Percentiles rank a stretch among this genome's conserved stretches.
Evolutionary conservation across 2,888 invertebrate genomes (phyloP).

Genomic region (Mesoligia furuncula): DNA sequence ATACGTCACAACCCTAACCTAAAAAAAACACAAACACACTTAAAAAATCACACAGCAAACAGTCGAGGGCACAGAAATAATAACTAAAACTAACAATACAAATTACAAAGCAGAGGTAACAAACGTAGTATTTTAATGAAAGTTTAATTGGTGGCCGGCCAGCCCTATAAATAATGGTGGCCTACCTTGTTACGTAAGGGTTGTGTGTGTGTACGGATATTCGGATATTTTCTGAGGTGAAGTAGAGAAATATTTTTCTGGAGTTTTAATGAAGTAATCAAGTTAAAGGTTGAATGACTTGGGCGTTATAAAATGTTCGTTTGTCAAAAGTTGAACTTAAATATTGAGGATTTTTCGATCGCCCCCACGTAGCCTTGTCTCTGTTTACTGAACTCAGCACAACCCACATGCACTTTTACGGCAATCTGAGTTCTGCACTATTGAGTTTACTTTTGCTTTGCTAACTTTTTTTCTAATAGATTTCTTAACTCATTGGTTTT

Average conservation of each 20-base stretch:
- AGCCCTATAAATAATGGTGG: conserved; percentile 68
- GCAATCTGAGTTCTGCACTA: background rate
- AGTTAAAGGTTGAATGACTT: background rate
- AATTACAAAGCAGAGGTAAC: conserved; percentile 55
- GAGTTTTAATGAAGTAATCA: no score
- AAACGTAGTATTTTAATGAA: conserved; percentile 70
- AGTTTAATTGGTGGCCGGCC: conserved; percentile 68
- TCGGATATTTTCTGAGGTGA: background rate
- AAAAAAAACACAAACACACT: conserved; percentile 12
- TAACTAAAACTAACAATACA: conserved; percentile 58
- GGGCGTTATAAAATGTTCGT: background rate
- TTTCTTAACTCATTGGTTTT: background rate
- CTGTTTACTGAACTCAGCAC: background rate
- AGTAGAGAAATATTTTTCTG: background rate
- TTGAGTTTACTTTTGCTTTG: background rate
- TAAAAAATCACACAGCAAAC: conserved; percentile 32
- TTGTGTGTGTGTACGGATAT: conserved; percentile 43
- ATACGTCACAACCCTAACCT: conserved; percentile 19
- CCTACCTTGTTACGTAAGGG: conserved; percentile 57
- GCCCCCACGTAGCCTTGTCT: background rate
- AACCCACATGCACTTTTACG: background rate
- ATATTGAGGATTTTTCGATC: background rate
- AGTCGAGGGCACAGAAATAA: conserved; percentile 31
- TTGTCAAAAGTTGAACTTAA: background rate
- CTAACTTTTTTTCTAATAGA: background rate